Base-by-base conservation (phyloP, 2,888 invertebrate genomes). In the Hipparchia semele region DNA sequence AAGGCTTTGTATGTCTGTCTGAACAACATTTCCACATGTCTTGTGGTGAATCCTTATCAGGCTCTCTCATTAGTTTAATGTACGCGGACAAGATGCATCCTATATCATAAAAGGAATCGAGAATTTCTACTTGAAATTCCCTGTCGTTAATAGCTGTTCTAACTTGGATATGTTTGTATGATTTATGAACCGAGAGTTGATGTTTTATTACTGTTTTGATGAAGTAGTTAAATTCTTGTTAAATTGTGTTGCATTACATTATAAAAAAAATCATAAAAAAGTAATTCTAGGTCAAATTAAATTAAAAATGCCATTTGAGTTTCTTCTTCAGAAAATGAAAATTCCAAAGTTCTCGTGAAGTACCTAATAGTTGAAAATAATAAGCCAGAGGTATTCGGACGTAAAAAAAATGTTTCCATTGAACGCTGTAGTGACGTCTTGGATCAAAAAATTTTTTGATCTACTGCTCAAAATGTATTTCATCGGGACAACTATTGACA, bases 391-490 rank as follows among this genome's bases (percentile, higher is more conserved):
- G 39, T 10, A 39, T 60, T 39, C 39, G 33, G 59, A 39, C 64
- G 67, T 67, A 33, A 66, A 68, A 64, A 64, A 69, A 77, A 73
- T 59, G 54, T 68, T 72, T 70, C 73, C 68, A 74, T 78, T 71
- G 69, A 72, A 78, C 75, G 74, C 76, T 73, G 56, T 73, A 66
- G n/a, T 73, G 68, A 73, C 54, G 73, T 65, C 71, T 70, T 73
- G 70, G 75, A 73, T 74, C 1, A 39, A 73, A 74, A 77, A 76
- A 4, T 76, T 75, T 78, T 72, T 70, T 69, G 65, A 71, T 39
- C 73, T 67, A 76, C 76, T 75, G 76, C 70, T 70, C 73, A 67
- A 72, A 68, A 72, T 68, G 73, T 70, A 62, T 73, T 73, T 70
- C 54, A 75, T 71, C 68, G 60, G 67, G 73, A 70, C 70, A 72